Evolutionary conservation across 2,113 vertebrate genomes (phyloP), one percentile per base, ranked within the genome.

Genomic region (Sprattus sprattus): DNA sequence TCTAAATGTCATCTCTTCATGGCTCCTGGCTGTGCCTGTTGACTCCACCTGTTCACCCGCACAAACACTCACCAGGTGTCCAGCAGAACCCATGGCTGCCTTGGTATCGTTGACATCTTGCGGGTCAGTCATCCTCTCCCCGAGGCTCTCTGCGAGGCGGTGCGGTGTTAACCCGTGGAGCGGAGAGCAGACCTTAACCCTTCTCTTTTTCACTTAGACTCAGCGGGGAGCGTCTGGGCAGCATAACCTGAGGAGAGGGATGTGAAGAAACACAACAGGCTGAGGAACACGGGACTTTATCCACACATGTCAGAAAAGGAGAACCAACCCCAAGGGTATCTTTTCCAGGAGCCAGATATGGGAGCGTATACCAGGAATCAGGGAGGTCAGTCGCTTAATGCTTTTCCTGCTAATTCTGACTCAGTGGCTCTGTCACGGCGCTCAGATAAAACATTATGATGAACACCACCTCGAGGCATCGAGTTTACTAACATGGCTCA

Each of bases 141-240:
- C 32, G 3, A 22, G 45, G 44, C 15, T 44, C 49, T 20, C 28
- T 39, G 81, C 54, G 47, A 52, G 71, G n/a, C 16, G 60, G 84
- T 52, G 86, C 9, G 8, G 39, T 54, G 83, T 81, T 44, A n/a
- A n/a, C 45, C 78, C 11, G 64, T 71, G 64, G 64, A 28, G 64
- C 1, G 64, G 16, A 64, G 52, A 16, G 60, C 60, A 82, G 67
- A 54, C 60, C 81, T 90, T 91, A 91, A 80, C 92, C 92, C 87
- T 92, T 92, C 87, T 92, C 92, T 89, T 86, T 91, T 88, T 91
- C 88, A 85, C 88, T 92, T 87, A 89, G 90, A 91, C 88, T 89
- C 87, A 92, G 84, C 88, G 86, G 85, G 87, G 89, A 87, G 85
- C 83, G 89, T 91, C 87, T 50, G 86, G 85, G 87, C 86, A 91